phyloP scores from a whole-genome alignment of 2,888 invertebrate genomes.

The Mechanitis messenoides region DNA sequence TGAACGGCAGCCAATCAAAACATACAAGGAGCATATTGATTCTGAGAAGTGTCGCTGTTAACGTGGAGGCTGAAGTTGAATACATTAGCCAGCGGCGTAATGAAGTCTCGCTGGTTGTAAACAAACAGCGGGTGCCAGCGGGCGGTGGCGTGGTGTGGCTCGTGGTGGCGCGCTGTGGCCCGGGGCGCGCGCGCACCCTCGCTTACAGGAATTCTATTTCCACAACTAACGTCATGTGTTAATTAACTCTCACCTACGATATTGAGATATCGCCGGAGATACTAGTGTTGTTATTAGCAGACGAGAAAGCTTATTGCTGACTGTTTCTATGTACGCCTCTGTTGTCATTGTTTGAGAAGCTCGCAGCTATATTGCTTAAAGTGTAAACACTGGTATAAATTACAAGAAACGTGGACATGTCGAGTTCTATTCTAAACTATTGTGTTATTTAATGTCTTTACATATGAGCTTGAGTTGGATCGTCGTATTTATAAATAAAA shows the following conservation, averaged over 20 bases:
- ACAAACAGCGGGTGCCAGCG: constrained; percentile 62
- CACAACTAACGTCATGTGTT: constrained; percentile 74
- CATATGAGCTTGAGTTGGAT: constrained; percentile 13
- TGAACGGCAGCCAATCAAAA: constrained; percentile 70
- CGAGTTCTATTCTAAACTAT: background rate
- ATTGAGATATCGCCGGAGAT: constrained; percentile 72
- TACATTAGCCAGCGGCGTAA: constrained; percentile 77
- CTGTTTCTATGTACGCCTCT: constrained; percentile 39
- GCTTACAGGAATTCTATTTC: constrained; percentile 75
- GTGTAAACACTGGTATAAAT: constrained; percentile 25
- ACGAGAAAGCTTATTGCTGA: constrained; percentile 68
- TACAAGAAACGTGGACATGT: constrained; percentile 8
- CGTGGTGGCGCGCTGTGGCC: constrained; percentile 35
- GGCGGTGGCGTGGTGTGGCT: constrained; percentile 29
- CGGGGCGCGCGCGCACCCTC: constrained; percentile 63
- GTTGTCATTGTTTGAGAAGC: constrained; percentile 22
- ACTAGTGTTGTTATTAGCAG: constrained; percentile 72
- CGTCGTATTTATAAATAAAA: constrained; percentile 20
- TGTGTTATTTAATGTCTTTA: constrained; percentile 7
- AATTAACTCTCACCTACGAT: constrained; percentile 76
- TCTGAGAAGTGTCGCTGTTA: constrained; percentile 78
- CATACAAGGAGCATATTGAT: constrained; percentile 77
- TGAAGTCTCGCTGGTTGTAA: constrained; percentile 77
- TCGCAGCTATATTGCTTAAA: constrained; percentile 34
- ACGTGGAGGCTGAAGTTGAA: constrained; percentile 77